Percentiles rank a stretch among this genome's conserved stretches.
These are phyloP conservation scores for Pseudolaguvia tuberculata DNA, from an alignment of 2,113 vertebrate genomes.

Conservation along the genomic window DNA sequence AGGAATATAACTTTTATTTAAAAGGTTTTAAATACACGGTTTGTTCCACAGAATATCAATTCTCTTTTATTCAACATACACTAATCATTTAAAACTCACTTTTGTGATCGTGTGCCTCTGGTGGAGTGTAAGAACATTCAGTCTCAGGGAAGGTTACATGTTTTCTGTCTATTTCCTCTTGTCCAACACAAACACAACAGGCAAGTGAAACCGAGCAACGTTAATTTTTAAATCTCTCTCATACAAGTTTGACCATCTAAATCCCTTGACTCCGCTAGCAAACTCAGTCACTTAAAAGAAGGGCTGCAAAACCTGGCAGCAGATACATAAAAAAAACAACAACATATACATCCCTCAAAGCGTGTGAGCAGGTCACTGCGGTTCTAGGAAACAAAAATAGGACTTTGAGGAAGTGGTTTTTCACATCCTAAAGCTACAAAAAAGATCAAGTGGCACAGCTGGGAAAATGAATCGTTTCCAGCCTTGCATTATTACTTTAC, in stretches of 20 bases:
- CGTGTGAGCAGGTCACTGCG: background rate
- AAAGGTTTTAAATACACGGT: background rate
- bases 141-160: slow-evolving; percentile 23
- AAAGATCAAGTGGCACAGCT: background rate
- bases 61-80: slow-evolving; percentile 1
- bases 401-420: background rate
- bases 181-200: slow-evolving; percentile 22
- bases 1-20: too few species aligned
- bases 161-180: slow-evolving; percentile 44
- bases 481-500: background rate
- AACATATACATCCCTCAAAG: slow-evolving; percentile 17
- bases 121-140: slow-evolving; percentile 28
- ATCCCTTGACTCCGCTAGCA: background rate
- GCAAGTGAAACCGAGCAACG: background rate
- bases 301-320: slow-evolving; percentile 47
- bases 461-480: slow-evolving; percentile 8
- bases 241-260: background rate
- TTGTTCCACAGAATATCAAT: background rate
- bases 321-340: slow-evolving; percentile 35
- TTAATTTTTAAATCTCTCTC: background rate
- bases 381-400: background rate
- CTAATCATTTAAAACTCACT: slow-evolving; percentile 6
- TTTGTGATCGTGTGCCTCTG: background rate
- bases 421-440: slow-evolving; percentile 20
- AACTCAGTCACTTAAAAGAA: slow-evolving; percentile 49